Percentiles rank a stretch among this genome's conserved stretches.
phyloP scores from a whole-genome alignment of 2,113 vertebrate genomes.

The Enhydra lutris region DNA sequence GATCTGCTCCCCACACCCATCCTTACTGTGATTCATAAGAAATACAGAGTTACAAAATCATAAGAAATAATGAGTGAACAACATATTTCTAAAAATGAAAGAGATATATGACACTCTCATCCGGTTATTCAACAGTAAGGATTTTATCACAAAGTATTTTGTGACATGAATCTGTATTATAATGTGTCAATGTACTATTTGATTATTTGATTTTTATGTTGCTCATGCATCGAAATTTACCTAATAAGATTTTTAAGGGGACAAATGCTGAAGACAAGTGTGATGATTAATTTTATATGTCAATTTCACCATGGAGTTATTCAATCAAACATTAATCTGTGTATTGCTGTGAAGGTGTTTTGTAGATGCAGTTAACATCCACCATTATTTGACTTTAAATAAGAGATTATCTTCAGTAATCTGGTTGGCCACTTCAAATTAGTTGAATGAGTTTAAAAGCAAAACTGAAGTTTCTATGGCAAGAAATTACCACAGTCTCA shows the following conservation, averaged over 20 bases:
- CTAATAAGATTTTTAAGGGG: neutral
- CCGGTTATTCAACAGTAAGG: neutral
- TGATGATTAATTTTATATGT: neutral
- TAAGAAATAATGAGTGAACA: neutral
- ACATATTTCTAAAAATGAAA: neutral
- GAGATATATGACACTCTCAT: neutral
- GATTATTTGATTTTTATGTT: neutral
- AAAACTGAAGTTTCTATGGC: neutral
- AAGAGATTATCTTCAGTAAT: neutral
- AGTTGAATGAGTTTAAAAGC: neutral
- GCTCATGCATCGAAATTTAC: neutral
- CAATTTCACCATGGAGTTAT: neutral
- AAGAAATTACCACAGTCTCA: neutral
- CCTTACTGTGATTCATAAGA: neutral
- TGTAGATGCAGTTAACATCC: neutral
- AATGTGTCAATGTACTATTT: neutral
- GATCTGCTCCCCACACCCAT: neutral
- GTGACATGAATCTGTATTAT: neutral
- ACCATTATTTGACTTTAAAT: neutral
- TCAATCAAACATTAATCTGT: neutral
- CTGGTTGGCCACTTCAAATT: neutral
- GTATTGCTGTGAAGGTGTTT: neutral
- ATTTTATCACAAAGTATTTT: neutral
- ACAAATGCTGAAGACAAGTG: neutral
- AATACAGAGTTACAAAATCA: neutral